phyloP scores from a whole-genome alignment of 2,113 vertebrate species.

The Trematocara variabile region DNA sequence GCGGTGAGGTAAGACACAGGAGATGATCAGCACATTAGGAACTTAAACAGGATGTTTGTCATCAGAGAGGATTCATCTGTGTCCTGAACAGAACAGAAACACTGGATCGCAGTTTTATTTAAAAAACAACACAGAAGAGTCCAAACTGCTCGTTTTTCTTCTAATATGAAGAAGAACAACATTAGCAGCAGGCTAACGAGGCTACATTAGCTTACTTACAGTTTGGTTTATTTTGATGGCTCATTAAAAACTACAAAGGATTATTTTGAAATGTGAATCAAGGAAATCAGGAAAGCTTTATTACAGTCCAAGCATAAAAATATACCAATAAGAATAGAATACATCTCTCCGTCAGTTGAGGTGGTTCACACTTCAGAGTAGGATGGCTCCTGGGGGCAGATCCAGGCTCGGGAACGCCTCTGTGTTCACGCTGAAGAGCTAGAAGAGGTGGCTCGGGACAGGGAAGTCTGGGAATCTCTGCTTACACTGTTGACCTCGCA shows the following conservation, averaged over 20 bases:
- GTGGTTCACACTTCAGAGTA: background rate
- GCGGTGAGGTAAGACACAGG: rapidly evolving
- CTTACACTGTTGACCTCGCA: background rate
- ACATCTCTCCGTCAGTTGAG: rapidly evolving
- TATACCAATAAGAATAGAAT: background rate
- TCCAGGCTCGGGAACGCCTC: background rate
- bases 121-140: too few species aligned
- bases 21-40: background rate
- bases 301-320: background rate
- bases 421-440: background rate
- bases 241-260: background rate
- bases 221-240: background rate
- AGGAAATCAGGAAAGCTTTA: background rate
- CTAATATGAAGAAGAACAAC: too few species aligned
- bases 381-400: background rate
- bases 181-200: background rate
- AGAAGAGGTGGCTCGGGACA: background rate
- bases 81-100: too few species aligned
- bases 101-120: too few species aligned
- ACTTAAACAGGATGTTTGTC: background rate
- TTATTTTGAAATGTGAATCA: background rate
- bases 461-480: background rate
- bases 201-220: background rate
- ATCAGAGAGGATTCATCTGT: background rate
- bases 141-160: too few species aligned